A percentile compares a stretch with the other conserved stretches of the same genome.
These are phyloP conservation scores for Cyanoliseus patagonus DNA, from an alignment of 2,113 vertebrate genomes.

Conservation along the genomic window DNA sequence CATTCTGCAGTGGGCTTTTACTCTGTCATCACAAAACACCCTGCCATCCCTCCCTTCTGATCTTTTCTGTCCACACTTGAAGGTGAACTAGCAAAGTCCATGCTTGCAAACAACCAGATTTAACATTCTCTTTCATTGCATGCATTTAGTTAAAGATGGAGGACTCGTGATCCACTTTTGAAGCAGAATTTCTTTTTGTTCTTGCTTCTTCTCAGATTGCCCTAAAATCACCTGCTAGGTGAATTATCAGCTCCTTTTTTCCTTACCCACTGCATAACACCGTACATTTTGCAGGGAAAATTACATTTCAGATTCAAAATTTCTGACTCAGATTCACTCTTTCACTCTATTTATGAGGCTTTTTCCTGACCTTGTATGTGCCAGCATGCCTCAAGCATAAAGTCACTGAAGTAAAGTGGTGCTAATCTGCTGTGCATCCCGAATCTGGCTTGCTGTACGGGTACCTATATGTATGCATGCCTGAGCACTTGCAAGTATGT, in stretches of 20 bases:
- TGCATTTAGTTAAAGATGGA: neutral
- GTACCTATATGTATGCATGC: neutral
- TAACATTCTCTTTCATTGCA: neutral
- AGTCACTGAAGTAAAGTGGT: neutral
- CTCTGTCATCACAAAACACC: neutral
- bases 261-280: neutral
- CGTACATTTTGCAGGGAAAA: neutral
- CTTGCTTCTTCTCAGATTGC: neutral
- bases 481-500: neutral
- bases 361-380: neutral
- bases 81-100: neutral
- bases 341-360: neutral
- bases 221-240: neutral
- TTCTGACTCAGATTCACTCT: neutral
- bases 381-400: neutral
- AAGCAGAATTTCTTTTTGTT: neutral
- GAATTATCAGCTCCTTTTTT: neutral
- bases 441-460: accelerated
- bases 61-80: neutral
- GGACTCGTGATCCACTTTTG: neutral
- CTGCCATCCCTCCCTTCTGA: neutral
- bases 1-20: neutral
- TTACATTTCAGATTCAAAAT: neutral
- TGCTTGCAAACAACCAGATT: neutral
- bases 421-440: neutral